phyloP scores from a whole-genome alignment of 2,888 invertebrate genomes.

The Meiosimyza decipiens region DNA sequence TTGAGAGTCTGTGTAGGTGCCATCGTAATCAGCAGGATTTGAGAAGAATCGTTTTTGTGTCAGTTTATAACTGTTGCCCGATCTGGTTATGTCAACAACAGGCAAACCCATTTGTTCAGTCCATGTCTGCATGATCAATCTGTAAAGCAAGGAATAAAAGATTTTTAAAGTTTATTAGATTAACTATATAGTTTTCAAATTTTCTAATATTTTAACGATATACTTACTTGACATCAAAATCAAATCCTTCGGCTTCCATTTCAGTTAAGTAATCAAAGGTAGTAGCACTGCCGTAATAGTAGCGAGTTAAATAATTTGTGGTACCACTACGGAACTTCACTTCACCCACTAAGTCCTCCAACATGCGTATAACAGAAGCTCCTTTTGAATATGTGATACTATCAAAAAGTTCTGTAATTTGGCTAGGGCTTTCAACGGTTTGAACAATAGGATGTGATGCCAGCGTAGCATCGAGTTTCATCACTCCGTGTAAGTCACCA shows the following conservation, averaged over 20 bases:
- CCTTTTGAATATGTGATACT: slow-evolving; percentile 93
- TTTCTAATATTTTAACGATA: not conserved
- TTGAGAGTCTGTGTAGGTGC: slow-evolving; percentile 67
- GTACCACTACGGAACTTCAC: slow-evolving; percentile 79
- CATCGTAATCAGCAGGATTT: slow-evolving; percentile 72
- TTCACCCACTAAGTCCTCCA: slow-evolving; percentile 79
- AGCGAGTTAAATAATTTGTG: slow-evolving; percentile 77
- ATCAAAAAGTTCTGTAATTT: slow-evolving; percentile 93
- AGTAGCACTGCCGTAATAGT: slow-evolving; percentile 79
- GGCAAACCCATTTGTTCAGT: slow-evolving; percentile 91
- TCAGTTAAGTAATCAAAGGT: slow-evolving; percentile 79
- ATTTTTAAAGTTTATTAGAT: not conserved
- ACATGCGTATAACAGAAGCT: slow-evolving; percentile 88
- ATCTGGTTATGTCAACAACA: slow-evolving; percentile 73
- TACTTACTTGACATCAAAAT: slow-evolving; percentile 67
- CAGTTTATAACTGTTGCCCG: slow-evolving; percentile 70
- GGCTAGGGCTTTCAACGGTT: slow-evolving; percentile 83
- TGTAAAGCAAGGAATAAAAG: slow-evolving; percentile 50
- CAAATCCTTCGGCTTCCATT: slow-evolving; percentile 69
- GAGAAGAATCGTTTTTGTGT: slow-evolving; percentile 82
- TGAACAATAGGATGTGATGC: slow-evolving; percentile 93
- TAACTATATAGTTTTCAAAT: slow-evolving; percentile 28
- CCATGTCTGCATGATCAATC: slow-evolving; percentile 87
- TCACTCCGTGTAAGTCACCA: slow-evolving; percentile 77
- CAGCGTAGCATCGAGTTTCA: slow-evolving; percentile 80